Percentiles rank a stretch among this genome's conserved stretches.
These are phyloP conservation scores for Choloepus hoffmanni DNA, from an alignment of 2,113 vertebrate species.

Conservation along the genomic window DNA sequence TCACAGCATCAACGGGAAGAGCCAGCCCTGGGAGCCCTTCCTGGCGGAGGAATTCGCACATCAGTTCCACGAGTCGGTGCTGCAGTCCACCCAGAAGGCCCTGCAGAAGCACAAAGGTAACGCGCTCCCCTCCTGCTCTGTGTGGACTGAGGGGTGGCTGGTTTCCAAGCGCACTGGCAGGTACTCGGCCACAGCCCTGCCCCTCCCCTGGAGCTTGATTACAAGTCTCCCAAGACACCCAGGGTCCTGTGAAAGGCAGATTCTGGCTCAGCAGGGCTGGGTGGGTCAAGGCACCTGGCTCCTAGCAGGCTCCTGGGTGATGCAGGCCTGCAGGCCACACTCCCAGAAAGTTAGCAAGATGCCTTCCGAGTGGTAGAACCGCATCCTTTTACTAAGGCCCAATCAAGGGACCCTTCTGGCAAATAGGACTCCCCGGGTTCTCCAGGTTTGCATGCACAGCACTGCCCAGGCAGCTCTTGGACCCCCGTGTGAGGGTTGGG, in stretches of 20 bases:
- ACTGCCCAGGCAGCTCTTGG: no score
- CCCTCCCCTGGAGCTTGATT: rapidly evolving
- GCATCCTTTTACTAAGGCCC: neutral
- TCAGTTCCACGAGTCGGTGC: slow-evolving; percentile 98
- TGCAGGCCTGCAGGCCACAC: rapidly evolving
- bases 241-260: no score
- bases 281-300: no score
- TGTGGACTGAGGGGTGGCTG: rapidly evolving
- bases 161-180: neutral
- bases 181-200: rapidly evolving
- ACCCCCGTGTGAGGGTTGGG: neutral
- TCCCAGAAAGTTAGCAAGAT: neutral
- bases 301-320: neutral
- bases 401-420: rapidly evolving
- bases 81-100: slow-evolving; percentile 99
- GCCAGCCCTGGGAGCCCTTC: slow-evolving; percentile 97
- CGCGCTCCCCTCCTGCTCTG: rapidly evolving
- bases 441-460: rapidly evolving
- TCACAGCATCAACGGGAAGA: slow-evolving; percentile 94
- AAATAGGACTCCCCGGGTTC: neutral
- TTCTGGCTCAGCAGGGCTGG: neutral
- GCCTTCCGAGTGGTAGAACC: neutral
- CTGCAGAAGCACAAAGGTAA: slow-evolving; percentile 99
- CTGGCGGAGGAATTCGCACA: slow-evolving; percentile 98
- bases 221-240: neutral